phyloP scores from a whole-genome alignment of 2,113 vertebrate species.

The Rallus limicola region DNA sequence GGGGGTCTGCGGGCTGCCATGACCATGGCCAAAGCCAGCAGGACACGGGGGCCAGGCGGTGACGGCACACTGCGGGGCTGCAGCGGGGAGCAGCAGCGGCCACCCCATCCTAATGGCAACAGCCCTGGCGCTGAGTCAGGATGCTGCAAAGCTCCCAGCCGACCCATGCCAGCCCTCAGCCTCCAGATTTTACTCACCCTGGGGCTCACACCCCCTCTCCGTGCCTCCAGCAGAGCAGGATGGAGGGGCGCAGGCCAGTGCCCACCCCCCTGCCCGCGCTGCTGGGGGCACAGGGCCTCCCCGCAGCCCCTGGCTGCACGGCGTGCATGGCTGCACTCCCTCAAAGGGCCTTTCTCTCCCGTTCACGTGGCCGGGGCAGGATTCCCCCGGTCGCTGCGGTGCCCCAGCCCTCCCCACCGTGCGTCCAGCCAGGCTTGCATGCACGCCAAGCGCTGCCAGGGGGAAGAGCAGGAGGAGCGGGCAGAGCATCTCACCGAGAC shows the following conservation, averaged over 20 bases:
- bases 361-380: not conserved
- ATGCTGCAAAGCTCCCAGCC: not conserved
- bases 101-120: rapidly evolving
- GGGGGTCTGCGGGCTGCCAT: no score
- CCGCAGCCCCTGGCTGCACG: rapidly evolving
- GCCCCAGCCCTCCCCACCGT: rapidly evolving
- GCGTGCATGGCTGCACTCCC: slow-evolving; percentile 16
- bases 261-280: rapidly evolving
- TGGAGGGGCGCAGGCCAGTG: not conserved
- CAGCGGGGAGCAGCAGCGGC: not conserved
- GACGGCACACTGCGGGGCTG: no score
- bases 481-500: rapidly evolving
- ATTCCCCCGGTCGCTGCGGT: rapidly evolving
- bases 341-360: slow-evolving; percentile 20
- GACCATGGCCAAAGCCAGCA: not conserved
- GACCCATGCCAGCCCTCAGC: not conserved
- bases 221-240: not conserved
- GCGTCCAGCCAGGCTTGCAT: not conserved
- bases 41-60: not conserved
- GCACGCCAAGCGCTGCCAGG: rapidly evolving
- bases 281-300: not conserved
- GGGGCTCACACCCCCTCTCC: not conserved
- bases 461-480: rapidly evolving
- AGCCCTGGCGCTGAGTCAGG: rapidly evolving
- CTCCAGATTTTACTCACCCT: rapidly evolving